Percentiles rank a stretch among this genome's conserved stretches.
Conservation (phyloP, 2,888 invertebrate species). For the Pyrochroa serraticornis region DNA sequence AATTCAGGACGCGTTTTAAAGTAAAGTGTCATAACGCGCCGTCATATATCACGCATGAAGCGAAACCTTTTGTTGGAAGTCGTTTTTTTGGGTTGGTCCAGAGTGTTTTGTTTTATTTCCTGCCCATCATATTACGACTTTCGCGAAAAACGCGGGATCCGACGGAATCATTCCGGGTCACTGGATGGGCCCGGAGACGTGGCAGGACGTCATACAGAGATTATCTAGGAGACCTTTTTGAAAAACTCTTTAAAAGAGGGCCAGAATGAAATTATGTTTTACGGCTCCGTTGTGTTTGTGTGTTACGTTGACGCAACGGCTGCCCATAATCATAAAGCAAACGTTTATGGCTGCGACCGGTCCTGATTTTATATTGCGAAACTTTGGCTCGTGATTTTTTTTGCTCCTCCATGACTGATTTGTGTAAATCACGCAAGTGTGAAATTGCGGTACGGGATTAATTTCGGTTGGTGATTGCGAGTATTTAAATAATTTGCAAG, state of each 20-base stretch:
- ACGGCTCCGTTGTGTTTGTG: constrained; percentile 33
- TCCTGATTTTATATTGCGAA: background rate
- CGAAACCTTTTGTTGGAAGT: no score
- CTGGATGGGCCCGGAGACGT: background rate
- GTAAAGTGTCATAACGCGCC: no score
- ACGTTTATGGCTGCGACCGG: constrained; percentile 31
- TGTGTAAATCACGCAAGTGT: no score
- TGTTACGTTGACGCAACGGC: constrained; percentile 14
- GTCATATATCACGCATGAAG: no score
- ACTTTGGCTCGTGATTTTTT: background rate
- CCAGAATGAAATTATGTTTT: constrained; percentile 43
- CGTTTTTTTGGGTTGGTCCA: background rate
- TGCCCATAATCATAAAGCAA: constrained; percentile 38
- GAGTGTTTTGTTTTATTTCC: constrained; percentile 2
- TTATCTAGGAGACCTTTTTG: constrained; percentile 26
- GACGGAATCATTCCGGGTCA: background rate
- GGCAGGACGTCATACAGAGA: background rate
- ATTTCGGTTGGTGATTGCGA: no score
- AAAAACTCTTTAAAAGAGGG: constrained; percentile 35
- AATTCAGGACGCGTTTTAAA: no score
- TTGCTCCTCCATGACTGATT: background rate
- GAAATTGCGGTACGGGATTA: no score
- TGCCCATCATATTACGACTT: constrained; percentile 2
- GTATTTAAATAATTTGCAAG: background rate
- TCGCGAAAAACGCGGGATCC: no score